Evolutionary conservation across 1,140 invertebrate species (phyloP).

Genomic region (Camponotus pennsylvanicus): DNA sequence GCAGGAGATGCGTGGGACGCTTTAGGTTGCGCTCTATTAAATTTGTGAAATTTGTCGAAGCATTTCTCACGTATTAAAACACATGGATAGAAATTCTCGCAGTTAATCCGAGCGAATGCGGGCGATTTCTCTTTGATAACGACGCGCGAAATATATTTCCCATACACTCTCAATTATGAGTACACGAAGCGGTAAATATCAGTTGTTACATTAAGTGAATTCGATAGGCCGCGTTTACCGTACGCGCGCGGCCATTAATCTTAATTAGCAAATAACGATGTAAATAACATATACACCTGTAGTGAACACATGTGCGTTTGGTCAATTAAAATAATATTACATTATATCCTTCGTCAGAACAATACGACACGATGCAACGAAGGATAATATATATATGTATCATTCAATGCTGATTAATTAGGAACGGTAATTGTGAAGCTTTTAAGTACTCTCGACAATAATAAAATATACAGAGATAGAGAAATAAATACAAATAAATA

Average conservation of each 20-base stretch:
- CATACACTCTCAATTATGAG: slow-evolving; percentile 24
- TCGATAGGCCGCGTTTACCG: slow-evolving; percentile 35
- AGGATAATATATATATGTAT: slow-evolving; percentile 31
- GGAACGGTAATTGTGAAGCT: background rate
- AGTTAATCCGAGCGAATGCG: slow-evolving; percentile 7
- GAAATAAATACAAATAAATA: slow-evolving; percentile 13
- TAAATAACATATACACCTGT: slow-evolving; percentile 34
- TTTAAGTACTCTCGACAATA: slow-evolving; percentile 27
- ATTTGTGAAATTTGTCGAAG: slow-evolving; percentile 20
- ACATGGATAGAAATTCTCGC: slow-evolving; percentile 27
- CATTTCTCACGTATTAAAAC: slow-evolving; percentile 31
- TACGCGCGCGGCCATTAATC: slow-evolving; percentile 21
- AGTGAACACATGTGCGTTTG: background rate
- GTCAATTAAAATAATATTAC: slow-evolving; percentile 57
- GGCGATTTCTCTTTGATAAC: slow-evolving; percentile 36
- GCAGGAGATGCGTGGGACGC: background rate
- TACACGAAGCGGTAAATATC: slow-evolving; percentile 24
- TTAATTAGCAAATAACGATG: slow-evolving; percentile 56
- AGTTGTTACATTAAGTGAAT: slow-evolving; percentile 42
- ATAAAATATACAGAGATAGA: background rate
- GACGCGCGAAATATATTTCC: slow-evolving; percentile 31
- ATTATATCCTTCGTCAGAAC: slow-evolving; percentile 44
- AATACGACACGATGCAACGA: slow-evolving; percentile 20
- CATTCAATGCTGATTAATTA: slow-evolving; percentile 37
- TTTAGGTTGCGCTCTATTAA: slow-evolving; percentile 10